These are phyloP conservation scores for Leptinotarsa rubiginosa DNA, from an alignment of 2,888 invertebrate genomes.

Conservation along the genomic window DNA sequence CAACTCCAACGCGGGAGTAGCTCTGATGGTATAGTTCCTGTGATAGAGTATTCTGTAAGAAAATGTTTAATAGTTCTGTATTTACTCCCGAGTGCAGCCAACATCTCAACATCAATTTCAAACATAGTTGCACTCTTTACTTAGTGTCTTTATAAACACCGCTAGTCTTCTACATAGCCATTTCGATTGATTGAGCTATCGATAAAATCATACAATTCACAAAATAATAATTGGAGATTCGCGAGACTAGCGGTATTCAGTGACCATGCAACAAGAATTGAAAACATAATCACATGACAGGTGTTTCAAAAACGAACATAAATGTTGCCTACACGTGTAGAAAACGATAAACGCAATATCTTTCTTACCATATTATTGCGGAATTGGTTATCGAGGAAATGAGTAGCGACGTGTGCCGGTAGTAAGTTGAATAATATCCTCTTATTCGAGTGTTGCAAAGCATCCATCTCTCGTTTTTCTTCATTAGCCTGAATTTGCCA, in stretches of 20 bases:
- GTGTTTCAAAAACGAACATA: slow-evolving; percentile 30
- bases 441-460: slow-evolving; percentile 89
- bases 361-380: slow-evolving; percentile 82
- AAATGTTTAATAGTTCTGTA: slow-evolving; percentile 47
- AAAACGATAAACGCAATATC: neutral
- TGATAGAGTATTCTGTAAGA: slow-evolving; percentile 71
- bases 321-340: slow-evolving; percentile 56
- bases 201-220: neutral
- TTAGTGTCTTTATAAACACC: neutral
- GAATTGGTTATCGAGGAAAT: slow-evolving; percentile 91
- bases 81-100: slow-evolving; percentile 53
- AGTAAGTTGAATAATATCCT: slow-evolving; percentile 89
- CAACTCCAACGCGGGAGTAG: slow-evolving; percentile 89
- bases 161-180: neutral
- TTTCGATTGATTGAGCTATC: neutral
- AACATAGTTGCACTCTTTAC: slow-evolving; percentile 6
- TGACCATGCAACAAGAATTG: slow-evolving; percentile 23
- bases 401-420: slow-evolving; percentile 91
- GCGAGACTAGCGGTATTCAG: neutral
- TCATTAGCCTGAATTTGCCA: slow-evolving; percentile 90
- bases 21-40: slow-evolving; percentile 94
- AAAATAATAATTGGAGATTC: neutral
- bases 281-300: slow-evolving; percentile 27
- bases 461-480: slow-evolving; percentile 93
- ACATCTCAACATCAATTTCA: slow-evolving; percentile 47